These are phyloP conservation scores for Sepiola atlantica DNA, from an alignment of 2,888 invertebrate genomes.

Conservation along the genomic window DNA sequence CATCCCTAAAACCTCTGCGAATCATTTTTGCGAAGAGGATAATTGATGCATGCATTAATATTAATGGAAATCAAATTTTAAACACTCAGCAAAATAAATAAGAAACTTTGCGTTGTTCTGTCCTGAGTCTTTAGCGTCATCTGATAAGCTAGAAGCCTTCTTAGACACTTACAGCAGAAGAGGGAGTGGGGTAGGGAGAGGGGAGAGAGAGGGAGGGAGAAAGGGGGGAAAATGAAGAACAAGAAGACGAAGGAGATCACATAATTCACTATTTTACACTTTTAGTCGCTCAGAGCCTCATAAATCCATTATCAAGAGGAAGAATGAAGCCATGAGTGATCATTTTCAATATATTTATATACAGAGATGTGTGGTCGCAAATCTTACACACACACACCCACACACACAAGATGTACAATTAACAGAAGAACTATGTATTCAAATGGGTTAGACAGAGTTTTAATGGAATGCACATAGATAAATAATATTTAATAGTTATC, in stretches of 20 bases:
- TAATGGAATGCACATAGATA: background rate
- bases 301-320: slow-evolving; percentile 21
- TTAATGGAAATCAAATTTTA: slow-evolving; percentile 32
- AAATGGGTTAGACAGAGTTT: background rate
- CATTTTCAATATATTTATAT: background rate
- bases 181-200: too few species aligned
- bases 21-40: background rate
- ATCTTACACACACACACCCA: too few species aligned
- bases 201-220: too few species aligned
- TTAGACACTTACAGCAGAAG: background rate
- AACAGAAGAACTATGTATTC: background rate
- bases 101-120: slow-evolving; percentile 18
- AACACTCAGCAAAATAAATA: background rate
- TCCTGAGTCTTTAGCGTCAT: background rate
- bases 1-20: background rate
- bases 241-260: background rate
- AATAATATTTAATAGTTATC: background rate
- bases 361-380: too few species aligned
- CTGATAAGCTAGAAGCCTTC: slow-evolving; percentile 20
- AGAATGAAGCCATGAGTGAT: slow-evolving; percentile 32
- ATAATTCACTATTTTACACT: slow-evolving; percentile 7
- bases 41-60: slow-evolving; percentile 32
- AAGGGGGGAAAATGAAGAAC: too few species aligned
- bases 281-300: background rate
- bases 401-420: background rate